Percentiles rank a stretch among this genome's conserved stretches.
phyloP scores from a whole-genome alignment of 2,888 invertebrate species.

The Spisula subtruncata region DNA sequence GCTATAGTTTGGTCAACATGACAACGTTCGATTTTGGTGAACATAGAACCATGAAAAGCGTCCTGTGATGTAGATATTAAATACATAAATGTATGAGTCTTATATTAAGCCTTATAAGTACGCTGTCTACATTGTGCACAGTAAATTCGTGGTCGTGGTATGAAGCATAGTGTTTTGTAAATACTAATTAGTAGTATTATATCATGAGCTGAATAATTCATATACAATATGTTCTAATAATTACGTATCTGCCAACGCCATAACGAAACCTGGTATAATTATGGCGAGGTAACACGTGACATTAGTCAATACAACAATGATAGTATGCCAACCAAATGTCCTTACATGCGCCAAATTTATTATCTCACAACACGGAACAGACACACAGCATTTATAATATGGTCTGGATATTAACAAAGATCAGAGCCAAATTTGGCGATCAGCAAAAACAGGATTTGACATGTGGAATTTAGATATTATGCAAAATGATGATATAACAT shows the following conservation, averaged over 20 bases:
- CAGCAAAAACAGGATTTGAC: neutral
- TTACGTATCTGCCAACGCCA: neutral
- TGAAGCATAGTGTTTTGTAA: too few species aligned
- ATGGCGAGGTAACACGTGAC: neutral
- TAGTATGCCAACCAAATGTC: neutral
- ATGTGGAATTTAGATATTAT: neutral
- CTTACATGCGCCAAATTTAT: neutral
- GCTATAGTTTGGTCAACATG: too few species aligned
- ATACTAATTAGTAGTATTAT: neutral
- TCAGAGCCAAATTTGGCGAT: neutral
- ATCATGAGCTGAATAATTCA: neutral
- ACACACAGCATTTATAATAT: neutral
- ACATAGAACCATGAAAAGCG: too few species aligned
- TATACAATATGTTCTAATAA: neutral
- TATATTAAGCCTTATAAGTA: too few species aligned
- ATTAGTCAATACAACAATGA: slow-evolving; percentile 1
- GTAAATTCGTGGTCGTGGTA: too few species aligned
- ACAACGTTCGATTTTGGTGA: too few species aligned
- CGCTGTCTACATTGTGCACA: too few species aligned
- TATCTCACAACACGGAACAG: neutral
- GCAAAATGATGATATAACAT: neutral
- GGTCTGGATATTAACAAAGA: neutral
- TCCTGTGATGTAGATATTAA: too few species aligned
- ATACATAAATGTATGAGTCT: too few species aligned
- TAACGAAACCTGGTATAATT: neutral